These are phyloP conservation scores for Nasonia vitripennis DNA, from an alignment of 1,140 invertebrate genomes.

Conservation along the genomic window DNA sequence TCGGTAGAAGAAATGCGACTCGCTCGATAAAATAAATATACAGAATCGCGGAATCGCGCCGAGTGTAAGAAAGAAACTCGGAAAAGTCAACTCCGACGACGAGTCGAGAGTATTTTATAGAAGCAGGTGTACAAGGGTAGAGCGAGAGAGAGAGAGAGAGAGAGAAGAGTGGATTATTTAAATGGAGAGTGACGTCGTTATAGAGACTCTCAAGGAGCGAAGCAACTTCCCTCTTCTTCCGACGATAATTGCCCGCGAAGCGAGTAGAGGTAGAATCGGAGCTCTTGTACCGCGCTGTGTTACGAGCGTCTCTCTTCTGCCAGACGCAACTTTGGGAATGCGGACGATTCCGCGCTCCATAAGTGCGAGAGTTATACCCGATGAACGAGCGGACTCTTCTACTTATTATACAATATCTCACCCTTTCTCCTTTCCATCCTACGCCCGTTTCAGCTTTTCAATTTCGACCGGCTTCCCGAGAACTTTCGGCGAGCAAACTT, in stretches of 20 bases:
- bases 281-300: background rate
- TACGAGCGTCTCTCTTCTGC: background rate
- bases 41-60: background rate
- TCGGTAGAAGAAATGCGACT: background rate
- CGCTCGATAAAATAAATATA: no score
- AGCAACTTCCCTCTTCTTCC: background rate
- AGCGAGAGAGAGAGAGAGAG: background rate
- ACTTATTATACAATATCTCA: background rate
- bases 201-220: constrained; percentile 52
- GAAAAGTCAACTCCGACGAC: no score
- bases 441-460: background rate
- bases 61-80: no score
- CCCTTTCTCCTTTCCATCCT: background rate
- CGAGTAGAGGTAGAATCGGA: background rate
- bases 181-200: constrained; percentile 59
- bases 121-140: background rate
- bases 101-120: no score
- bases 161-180: constrained; percentile 60
- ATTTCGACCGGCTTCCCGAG: no score
- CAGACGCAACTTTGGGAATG: no score
- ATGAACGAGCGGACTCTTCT: no score
- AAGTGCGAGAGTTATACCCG: no score
- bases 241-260: constrained; percentile 3
- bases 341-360: no score
- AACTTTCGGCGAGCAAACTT: no score